Percentiles rank a stretch among this genome's conserved stretches.
Conservation (phyloP, 1,140 invertebrate genomes). For the Sogatella furcifera region DNA sequence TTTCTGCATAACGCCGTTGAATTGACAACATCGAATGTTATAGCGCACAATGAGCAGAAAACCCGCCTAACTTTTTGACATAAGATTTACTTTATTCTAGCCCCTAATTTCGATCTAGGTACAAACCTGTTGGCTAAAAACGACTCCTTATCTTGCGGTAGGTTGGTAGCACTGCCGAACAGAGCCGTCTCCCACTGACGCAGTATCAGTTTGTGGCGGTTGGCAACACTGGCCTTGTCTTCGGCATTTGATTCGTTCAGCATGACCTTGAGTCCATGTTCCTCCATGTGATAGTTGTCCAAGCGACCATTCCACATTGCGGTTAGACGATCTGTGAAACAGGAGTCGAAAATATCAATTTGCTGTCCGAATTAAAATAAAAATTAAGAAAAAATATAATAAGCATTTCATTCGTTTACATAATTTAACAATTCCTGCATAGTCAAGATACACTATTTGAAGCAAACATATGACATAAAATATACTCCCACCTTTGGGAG, state of each 20-base stretch:
- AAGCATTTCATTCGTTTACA: slow-evolving; percentile 26
- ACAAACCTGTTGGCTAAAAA: no score
- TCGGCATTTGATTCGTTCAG: slow-evolving; percentile 30
- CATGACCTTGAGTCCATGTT: slow-evolving; percentile 37
- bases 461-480: no score
- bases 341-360: slow-evolving; percentile 22
- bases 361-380: slow-evolving; percentile 30
- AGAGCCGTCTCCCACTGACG: slow-evolving; percentile 18
- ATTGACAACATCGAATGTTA: no score
- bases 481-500: no score
- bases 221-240: slow-evolving; percentile 7
- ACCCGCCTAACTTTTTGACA: no score
- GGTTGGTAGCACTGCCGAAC: slow-evolving; percentile 14
- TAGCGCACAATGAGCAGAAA: no score
- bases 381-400: slow-evolving; percentile 27
- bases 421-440: not conserved
- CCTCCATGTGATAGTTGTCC: slow-evolving; percentile 38
- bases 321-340: slow-evolving; percentile 37
- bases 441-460: slow-evolving; percentile 8
- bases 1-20: no score
- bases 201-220: slow-evolving; percentile 11
- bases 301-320: slow-evolving; percentile 36
- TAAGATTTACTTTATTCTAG: no score
- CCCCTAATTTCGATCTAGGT: no score
- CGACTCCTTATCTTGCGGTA: no score